phyloP scores from a whole-genome alignment of 2,797 vertebrate genomes.

The Pantherophis alleghaniensis region DNA sequence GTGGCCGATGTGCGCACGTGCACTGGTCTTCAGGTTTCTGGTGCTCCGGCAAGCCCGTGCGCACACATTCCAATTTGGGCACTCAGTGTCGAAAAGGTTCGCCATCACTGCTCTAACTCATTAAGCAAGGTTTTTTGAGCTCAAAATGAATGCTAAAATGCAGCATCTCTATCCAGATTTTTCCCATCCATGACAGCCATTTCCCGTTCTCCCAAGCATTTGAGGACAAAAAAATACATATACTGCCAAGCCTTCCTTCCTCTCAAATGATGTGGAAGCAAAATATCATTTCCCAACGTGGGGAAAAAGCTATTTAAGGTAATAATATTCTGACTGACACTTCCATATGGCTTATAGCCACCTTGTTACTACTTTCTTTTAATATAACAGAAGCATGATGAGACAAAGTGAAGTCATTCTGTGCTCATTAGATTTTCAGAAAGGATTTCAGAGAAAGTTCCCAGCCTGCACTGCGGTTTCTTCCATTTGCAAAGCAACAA shows the following conservation, averaged over 20 bases:
- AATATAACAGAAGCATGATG: constrained; percentile 7
- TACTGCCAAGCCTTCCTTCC: constrained; percentile 15
- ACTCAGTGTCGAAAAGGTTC: too few relatives aligned
- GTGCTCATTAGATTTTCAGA: constrained; percentile 32
- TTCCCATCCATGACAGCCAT: not conserved
- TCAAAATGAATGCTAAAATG: not conserved
- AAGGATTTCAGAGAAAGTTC: constrained; percentile 22
- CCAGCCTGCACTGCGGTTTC: not conserved
- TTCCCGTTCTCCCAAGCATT: constrained; percentile 14
- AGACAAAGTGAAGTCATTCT: constrained; percentile 20
- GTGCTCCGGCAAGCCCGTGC: too few relatives aligned
- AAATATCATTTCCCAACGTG: constrained; percentile 23
- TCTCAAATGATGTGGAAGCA: constrained; percentile 19
- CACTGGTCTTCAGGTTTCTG: too few relatives aligned
- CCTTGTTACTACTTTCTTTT: constrained; percentile 31
- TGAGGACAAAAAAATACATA: not conserved
- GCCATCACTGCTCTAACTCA: not conserved
- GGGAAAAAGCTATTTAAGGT: not conserved
- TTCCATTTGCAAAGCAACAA: constrained; percentile 20
- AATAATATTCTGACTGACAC: constrained; percentile 20
- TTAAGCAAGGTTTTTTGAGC: not conserved
- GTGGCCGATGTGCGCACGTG: rapidly evolving
- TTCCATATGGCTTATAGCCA: not conserved
- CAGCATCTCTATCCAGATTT: constrained; percentile 3
- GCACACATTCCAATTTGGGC: too few relatives aligned